Percentiles rank a stretch among this genome's conserved stretches.
phyloP scores from a whole-genome alignment of 2,113 vertebrate genomes.

The Alces alces region DNA sequence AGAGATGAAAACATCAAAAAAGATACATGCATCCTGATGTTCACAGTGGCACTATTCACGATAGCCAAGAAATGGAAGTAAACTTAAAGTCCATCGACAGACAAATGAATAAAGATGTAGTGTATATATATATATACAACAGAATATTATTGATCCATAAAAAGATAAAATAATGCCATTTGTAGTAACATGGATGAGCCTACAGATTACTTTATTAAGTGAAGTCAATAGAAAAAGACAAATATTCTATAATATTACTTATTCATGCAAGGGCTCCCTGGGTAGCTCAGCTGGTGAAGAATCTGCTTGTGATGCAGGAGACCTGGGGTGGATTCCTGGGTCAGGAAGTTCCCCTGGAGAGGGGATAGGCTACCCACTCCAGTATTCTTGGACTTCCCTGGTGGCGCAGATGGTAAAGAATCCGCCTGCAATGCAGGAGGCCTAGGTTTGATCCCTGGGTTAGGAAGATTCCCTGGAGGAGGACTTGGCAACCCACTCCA shows the following conservation, averaged over 20 bases:
- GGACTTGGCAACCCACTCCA: not conserved
- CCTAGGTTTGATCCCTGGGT: not conserved
- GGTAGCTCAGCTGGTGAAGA: not conserved
- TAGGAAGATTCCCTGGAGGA: not conserved
- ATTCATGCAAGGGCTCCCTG: not conserved
- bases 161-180: not conserved
- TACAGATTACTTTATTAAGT: not conserved
- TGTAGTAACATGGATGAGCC: not conserved
- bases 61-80: not conserved
- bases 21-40: not conserved
- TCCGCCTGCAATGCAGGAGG: fast-evolving
- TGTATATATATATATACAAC: not conserved
- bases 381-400: not conserved
- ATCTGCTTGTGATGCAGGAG: not conserved
- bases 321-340: not conserved
- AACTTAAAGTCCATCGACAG: not conserved
- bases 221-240: not conserved
- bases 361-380: not conserved
- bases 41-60: not conserved
- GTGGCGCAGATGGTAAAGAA: not conserved
- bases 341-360: not conserved
- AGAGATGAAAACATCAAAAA: not conserved
- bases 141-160: not conserved
- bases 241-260: not conserved
- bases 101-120: not conserved